Base-by-base conservation (phyloP, 2,888 invertebrate genomes). In the Aspidiotus rigidus region DNA sequence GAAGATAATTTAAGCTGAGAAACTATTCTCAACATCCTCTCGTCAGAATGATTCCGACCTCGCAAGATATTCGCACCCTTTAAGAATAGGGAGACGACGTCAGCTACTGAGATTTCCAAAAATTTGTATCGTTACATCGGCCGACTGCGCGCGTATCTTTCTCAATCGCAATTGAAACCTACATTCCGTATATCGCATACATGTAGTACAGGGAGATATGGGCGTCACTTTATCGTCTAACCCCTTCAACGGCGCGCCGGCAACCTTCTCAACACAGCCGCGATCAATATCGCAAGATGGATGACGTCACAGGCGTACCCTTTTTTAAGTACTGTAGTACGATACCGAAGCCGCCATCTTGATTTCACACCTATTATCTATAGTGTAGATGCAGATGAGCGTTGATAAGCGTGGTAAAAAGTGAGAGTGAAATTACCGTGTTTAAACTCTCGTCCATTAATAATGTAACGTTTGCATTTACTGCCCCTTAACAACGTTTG, bases 351-450 rank as follows among this genome's bases (percentile, higher is more conserved):
- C 64, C 64, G 64, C 64, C 64, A 64, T 64, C 64, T 64, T 64
- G 64, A 64, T 64, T 64, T 64, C 64, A 64, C 64, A 64, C 64
- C 64, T 64, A 64, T 64, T 64, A 64, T 64, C 64, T 64, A 41
- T 56, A 56, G 16, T 28, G 28, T 49, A 54, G 49, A 39, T 56
- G 56, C 64, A 41, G 64, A 64, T 64, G 64, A 56, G 57, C 44
- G 16, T n/a, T 9, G 16, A 44, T 42, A 42, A 57, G 57, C 15
- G 15, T 39, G 13, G 56, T 40, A 41, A 64, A 55, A 56, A 55
- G 55, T 40, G 56, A 40, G 55, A 64, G 63, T 42, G 28, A 64
- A 64, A 64, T 64, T 64, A 64, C 64, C 64, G 63, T 57, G 64
- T 64, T 64, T 57, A 57, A 57, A 44, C 41, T 55, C 28, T 54